A percentile compares a stretch with the other conserved stretches of the same genome.
Conservation (phyloP, 37 sponge, comb jelly and placozoan genomes). For the Halichondria panicea region DNA sequence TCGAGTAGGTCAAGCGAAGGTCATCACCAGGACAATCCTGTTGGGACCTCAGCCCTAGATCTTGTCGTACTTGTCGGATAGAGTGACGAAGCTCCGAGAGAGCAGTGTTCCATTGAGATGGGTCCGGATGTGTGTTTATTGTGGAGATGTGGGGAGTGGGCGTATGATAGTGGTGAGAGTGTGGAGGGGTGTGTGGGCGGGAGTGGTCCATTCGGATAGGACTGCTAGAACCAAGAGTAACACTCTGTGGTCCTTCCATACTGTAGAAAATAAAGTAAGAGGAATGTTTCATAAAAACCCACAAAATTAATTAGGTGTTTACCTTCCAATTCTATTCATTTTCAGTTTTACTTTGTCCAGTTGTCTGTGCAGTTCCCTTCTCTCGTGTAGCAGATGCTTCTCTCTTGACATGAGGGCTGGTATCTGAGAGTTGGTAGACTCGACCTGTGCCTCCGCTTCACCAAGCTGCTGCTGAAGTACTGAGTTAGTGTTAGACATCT, state of each 20-base stretch:
- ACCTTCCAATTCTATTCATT: slow-evolving; percentile 28
- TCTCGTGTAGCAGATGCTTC: slow-evolving; percentile 68
- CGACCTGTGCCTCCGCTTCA: slow-evolving; percentile 45
- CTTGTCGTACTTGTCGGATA: slow-evolving; percentile 24
- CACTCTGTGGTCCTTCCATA: not conserved
- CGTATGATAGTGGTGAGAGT: not conserved
- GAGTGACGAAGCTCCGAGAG: slow-evolving; percentile 27
- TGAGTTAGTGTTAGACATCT: not conserved
- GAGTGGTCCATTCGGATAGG: not conserved
- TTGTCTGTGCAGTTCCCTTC: slow-evolving; percentile 62
- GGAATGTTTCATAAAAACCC: not conserved
- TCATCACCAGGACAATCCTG: not conserved
- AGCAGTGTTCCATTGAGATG: slow-evolving; percentile 12
- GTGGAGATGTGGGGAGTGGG: too few relatives aligned
- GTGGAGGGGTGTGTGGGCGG: not conserved
- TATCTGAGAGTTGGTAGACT: slow-evolving; percentile 45
- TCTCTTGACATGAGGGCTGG: slow-evolving; percentile 48
- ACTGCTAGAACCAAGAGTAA: too few relatives aligned
- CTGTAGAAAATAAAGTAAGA: not conserved
- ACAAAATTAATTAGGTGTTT: not conserved
- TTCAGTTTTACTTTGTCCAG: slow-evolving; percentile 59
- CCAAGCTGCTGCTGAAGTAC: slow-evolving; percentile 25
- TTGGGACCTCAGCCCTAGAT: not conserved
- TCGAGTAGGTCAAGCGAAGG: not conserved
- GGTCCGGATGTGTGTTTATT: not conserved